Percentiles rank a stretch among this genome's conserved stretches.
Conservation (phyloP, 2,888 invertebrate genomes). For the Ashinkailepas kermadecensis region DNA sequence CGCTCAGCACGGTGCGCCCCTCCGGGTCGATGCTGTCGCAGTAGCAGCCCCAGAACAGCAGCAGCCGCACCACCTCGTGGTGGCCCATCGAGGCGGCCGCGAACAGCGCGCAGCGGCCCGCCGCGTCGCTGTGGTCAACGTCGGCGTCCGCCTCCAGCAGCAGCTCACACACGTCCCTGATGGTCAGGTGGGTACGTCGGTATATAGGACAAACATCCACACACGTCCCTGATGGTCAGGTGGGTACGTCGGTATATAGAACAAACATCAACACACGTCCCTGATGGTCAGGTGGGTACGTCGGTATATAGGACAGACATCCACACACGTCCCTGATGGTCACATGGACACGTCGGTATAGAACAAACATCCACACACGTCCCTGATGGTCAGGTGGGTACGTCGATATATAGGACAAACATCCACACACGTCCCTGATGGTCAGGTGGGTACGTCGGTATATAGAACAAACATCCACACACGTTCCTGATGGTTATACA, state of each 20-base stretch:
- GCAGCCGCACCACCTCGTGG: conserved; percentile 69
- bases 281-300: not conserved
- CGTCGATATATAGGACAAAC: too few relatives aligned
- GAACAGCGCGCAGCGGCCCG: conserved; percentile 67
- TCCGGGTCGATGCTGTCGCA: conserved; percentile 91
- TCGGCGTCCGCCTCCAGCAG: conserved; percentile 87
- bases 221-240: not conserved
- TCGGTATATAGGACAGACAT: not conserved
- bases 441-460: too few relatives aligned
- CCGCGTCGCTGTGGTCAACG: conserved; percentile 73
- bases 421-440: too few relatives aligned
- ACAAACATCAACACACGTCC: too few relatives aligned
- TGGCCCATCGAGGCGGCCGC: conserved; percentile 83
- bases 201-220: not conserved
- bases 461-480: too few relatives aligned
- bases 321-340: not conserved
- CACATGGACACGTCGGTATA: not conserved
- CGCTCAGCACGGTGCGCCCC: conserved; percentile 67
- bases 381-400: too few relatives aligned
- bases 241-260: not conserved
- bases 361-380: too few relatives aligned
- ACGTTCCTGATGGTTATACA: too few relatives aligned
- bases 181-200: not conserved
- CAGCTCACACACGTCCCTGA: conserved; percentile 78
- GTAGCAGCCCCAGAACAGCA: conserved; percentile 92